Base-by-base conservation (phyloP, 2,888 invertebrate species). In the Seladonia tumulorum region DNA sequence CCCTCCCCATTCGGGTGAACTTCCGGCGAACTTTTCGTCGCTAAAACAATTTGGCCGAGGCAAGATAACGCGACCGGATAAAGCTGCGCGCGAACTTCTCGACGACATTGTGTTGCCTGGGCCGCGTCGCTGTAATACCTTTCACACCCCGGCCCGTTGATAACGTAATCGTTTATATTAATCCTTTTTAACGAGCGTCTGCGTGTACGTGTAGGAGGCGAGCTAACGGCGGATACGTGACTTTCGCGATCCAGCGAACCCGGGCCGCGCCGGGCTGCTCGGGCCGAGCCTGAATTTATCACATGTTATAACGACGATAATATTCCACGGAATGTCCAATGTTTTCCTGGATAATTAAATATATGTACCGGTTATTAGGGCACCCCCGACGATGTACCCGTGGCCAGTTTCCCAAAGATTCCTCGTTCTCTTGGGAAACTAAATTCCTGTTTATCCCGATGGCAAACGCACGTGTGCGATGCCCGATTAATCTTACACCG, bases 21-120 rank as follows among this genome's bases (percentile, higher is more conserved):
- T 87, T 83, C 73, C 76, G 47, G 18, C n/a, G 16, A 89, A 89
- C 88, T 89, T 90, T 90, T 89, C 86, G 73, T 78, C 83, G 80
- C 82, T 90, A 83, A 89, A 90, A 90, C 90, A 89, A 88, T 89
- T 90, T 89, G 60, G 79, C 86, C 71, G 81, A 63, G 73, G 75
- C 45, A 72, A 74, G 73, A 68, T 66, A 79, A 63, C 35, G 53
- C 75, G 87, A 57, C 74, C 76, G 85, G 81, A 87, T 84, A 85
- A 86, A 75, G 78, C 81, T 42, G 63, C 76, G 63, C 76, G 76
- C 82, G 42, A 83, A 79, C 60, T 78, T 83, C 85, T 53, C 85
- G 53, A 68, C 70, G 70, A 70, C 70, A 70, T 42, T 70, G 70
- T 70, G 39, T 39, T 42, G 70, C 49, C 29, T 57, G 76, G 39